Conservation (phyloP, 92 coral and sea anemone genomes). For the Parazoanthus swiftii region DNA sequence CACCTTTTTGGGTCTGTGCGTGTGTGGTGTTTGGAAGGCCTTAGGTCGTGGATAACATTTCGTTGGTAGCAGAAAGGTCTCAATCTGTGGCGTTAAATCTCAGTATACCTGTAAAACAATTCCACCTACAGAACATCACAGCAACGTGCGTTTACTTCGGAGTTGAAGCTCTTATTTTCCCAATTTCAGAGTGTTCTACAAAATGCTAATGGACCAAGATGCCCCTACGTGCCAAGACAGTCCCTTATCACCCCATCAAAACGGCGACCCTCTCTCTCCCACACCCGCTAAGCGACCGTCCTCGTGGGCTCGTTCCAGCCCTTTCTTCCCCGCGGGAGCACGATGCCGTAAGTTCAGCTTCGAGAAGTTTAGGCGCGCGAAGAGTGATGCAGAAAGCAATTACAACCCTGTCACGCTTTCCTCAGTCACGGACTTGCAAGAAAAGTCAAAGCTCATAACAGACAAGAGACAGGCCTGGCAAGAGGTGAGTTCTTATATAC, state of each 20-base stretch:
- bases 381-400: slow-evolving; percentile 61
- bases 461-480: slow-evolving; percentile 49
- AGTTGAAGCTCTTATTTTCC: neutral
- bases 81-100: no score
- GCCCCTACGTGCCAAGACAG: slow-evolving; percentile 41
- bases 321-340: slow-evolving; percentile 61
- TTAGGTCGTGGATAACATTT: no score
- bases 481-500: neutral
- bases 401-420: slow-evolving; percentile 62
- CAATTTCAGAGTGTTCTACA: slow-evolving; percentile 77
- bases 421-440: slow-evolving; percentile 68
- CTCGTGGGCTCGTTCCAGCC: slow-evolving; percentile 61
- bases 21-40: no score
- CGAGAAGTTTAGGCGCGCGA: slow-evolving; percentile 65
- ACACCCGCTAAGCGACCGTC: slow-evolving; percentile 56
- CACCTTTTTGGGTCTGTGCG: no score
- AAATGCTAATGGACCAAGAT: slow-evolving; percentile 70
- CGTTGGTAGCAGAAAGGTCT: no score
- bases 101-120: no score
- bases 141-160: no score
- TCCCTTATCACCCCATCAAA: slow-evolving; percentile 32
- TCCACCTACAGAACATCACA: neutral
- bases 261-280: slow-evolving; percentile 54
- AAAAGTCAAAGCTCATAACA: slow-evolving; percentile 11
- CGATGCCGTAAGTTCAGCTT: slow-evolving; percentile 74